Percentiles rank a stretch among this genome's conserved stretches.
phyloP scores from a whole-genome alignment of 2,888 invertebrate genomes.

The Erebia palarica region DNA sequence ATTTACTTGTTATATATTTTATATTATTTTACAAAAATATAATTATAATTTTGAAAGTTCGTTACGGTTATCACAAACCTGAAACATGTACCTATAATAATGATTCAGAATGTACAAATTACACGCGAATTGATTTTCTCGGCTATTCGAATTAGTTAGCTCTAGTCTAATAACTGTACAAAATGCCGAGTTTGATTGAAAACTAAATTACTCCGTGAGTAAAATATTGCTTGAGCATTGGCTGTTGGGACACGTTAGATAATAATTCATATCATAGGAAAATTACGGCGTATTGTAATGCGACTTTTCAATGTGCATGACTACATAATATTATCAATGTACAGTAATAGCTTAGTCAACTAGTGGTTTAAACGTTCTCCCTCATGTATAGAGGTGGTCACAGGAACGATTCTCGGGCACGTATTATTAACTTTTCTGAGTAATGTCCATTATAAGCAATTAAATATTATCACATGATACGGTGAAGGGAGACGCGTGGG shows the following conservation, averaged over 20 bases:
- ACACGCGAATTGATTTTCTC: constrained; percentile 6
- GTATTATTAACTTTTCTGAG: too few relatives aligned
- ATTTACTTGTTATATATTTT: too few relatives aligned
- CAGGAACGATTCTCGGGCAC: too few relatives aligned
- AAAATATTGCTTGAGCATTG: constrained; percentile 1
- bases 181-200: constrained; percentile 12
- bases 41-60: too few relatives aligned
- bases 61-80: background rate
- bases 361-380: too few relatives aligned
- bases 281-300: background rate
- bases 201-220: background rate
- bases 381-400: too few relatives aligned
- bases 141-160: constrained; percentile 8
- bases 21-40: too few relatives aligned
- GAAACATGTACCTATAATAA: background rate
- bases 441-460: too few relatives aligned
- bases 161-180: constrained; percentile 1
- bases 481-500: too few relatives aligned
- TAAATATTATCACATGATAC: too few relatives aligned
- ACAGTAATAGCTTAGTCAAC: too few relatives aligned
- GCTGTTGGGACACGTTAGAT: background rate
- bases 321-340: background rate
- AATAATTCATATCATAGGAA: background rate
- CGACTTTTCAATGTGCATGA: background rate
- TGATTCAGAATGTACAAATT: background rate